Evolutionary conservation across 1,140 invertebrate species (phyloP).

Genomic region (Drosophila navojoa): DNA sequence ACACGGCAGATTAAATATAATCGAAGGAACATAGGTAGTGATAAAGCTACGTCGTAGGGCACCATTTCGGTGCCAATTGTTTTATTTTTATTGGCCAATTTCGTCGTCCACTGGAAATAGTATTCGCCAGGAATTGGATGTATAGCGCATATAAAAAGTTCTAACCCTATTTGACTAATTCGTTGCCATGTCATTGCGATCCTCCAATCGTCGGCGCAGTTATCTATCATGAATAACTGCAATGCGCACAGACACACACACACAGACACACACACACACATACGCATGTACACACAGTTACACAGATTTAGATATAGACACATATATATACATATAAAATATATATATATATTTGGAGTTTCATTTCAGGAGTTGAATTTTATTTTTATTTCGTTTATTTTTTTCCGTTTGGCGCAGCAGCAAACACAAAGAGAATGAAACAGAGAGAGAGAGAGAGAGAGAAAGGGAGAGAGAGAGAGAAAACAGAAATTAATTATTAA

Average conservation of each 20-base stretch:
- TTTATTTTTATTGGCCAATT: slow-evolving; percentile 95
- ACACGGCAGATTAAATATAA: slow-evolving; percentile 99
- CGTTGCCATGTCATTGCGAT: slow-evolving; percentile 99
- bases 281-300: too few relatives aligned
- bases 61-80: slow-evolving; percentile 92
- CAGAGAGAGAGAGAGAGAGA: slow-evolving; percentile 12
- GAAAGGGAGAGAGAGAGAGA: slow-evolving; percentile 27
- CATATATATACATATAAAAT: too few relatives aligned
- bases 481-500: slow-evolving; percentile 72
- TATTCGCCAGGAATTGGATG: slow-evolving; percentile 99
- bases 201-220: slow-evolving; percentile 99
- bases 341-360: slow-evolving; percentile 1
- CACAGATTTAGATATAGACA: too few relatives aligned
- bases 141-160: slow-evolving; percentile 97
- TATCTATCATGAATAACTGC: slow-evolving; percentile 99
- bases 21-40: slow-evolving; percentile 99
- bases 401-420: background rate
- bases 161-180: slow-evolving; percentile 95
- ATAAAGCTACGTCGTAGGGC: slow-evolving; percentile 97
- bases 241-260: too few relatives aligned
- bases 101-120: slow-evolving; percentile 97
- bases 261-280: too few relatives aligned
- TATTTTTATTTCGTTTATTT: background rate
- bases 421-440: background rate
- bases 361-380: background rate